Evolutionary conservation across 2,797 vertebrate genomes (phyloP).

Genomic region (Pterois miles): DNA sequence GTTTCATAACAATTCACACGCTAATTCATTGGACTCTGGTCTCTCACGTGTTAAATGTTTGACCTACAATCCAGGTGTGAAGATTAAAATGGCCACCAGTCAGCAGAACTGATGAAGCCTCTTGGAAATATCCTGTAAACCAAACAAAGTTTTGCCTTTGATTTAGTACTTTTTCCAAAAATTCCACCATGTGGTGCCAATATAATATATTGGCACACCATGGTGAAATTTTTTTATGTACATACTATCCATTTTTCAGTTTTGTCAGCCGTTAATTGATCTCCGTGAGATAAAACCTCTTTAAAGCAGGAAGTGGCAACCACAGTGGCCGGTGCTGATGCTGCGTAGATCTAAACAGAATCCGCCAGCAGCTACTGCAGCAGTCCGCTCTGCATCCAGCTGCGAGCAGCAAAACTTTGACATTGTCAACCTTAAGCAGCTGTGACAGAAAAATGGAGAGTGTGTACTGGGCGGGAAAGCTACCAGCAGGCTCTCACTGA

Average conservation of each 20-base stretch:
- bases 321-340: too few species aligned
- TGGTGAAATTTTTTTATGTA: not conserved
- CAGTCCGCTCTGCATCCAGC: slow-evolving; percentile 1
- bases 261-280: slow-evolving; percentile 27
- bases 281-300: not conserved
- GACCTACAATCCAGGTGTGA: too few species aligned
- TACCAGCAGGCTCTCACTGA: not conserved
- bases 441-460: slow-evolving; percentile 17
- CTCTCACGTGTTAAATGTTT: too few species aligned
- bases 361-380: not conserved
- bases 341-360: not conserved
- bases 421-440: slow-evolving; percentile 10
- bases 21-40: too few species aligned
- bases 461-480: not conserved
- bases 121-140: too few species aligned
- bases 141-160: not conserved
- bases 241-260: not conserved
- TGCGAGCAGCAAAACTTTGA: slow-evolving; percentile 26
- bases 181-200: too few species aligned
- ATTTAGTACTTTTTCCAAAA: not conserved
- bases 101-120: not conserved
- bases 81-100: too few species aligned
- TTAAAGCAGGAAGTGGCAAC: not conserved
- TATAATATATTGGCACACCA: not conserved
- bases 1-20: too few species aligned